Evolutionary conservation across 2,113 vertebrate genomes (phyloP).

Genomic region (Corythaixoides concolor): DNA sequence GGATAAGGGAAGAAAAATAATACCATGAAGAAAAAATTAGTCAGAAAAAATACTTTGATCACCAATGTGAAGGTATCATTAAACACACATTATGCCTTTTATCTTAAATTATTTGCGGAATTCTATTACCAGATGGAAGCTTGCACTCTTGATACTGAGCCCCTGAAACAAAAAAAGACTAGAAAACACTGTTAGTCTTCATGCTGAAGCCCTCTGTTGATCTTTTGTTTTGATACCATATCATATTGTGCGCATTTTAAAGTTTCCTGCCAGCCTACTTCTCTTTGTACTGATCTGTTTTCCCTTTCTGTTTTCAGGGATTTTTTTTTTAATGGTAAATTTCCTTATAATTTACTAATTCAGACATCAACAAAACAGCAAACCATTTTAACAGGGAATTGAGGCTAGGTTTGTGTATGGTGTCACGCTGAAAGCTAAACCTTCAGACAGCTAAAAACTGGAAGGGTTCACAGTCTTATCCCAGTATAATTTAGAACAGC

Average conservation of each 20-base stretch:
- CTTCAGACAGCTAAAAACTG: not conserved
- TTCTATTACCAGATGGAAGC: slow-evolving; percentile 11
- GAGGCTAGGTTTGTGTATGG: not conserved
- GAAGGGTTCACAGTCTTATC: not conserved
- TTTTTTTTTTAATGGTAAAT: not conserved
- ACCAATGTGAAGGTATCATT: not conserved
- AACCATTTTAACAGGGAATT: not conserved
- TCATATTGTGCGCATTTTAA: not conserved
- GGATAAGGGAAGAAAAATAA: not conserved
- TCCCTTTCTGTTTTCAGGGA: not conserved
- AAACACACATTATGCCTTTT: not conserved
- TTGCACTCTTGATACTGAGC: not conserved
- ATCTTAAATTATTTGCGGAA: slow-evolving; percentile 2
- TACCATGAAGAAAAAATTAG: not conserved
- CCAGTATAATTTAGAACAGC: slow-evolving; percentile 44
- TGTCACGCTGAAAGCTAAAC: not conserved
- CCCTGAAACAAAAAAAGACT: not conserved
- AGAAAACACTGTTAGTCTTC: not conserved
- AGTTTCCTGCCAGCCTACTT: not conserved
- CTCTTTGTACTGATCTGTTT: not conserved
- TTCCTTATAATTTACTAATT: not conserved
- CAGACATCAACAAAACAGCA: not conserved
- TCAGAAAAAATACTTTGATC: slow-evolving; percentile 14
- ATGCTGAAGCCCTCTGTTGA: not conserved
- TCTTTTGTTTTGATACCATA: not conserved